A percentile compares a stretch with the other conserved stretches of the same genome.
Conservation (phyloP, 53 echinoderm and acorn worm species). For the Astropecten irregularis region DNA sequence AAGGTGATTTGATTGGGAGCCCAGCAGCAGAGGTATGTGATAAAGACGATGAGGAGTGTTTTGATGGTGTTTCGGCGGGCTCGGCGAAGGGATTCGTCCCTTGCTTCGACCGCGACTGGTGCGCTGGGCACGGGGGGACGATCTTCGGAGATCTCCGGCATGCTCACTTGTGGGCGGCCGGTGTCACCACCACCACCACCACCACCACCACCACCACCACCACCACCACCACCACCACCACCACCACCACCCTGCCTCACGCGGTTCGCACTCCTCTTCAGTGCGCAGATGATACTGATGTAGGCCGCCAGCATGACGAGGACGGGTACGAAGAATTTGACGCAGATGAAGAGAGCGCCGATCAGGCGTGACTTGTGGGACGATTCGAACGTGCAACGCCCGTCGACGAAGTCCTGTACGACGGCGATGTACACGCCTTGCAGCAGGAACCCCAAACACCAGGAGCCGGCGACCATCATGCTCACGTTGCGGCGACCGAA, state of each 20-base stretch:
- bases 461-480: conserved; percentile 25
- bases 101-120: too few relatives aligned
- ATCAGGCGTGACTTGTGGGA: background rate
- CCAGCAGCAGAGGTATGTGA: conserved; percentile 57
- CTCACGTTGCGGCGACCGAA: conserved; percentile 37
- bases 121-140: too few relatives aligned
- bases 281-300: conserved; percentile 49
- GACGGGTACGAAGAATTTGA: conserved; percentile 78
- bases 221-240: too few relatives aligned
- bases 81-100: background rate
- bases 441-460: background rate
- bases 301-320: conserved; percentile 75
- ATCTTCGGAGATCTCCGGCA: too few relatives aligned
- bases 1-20: conserved; percentile 52
- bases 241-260: too few relatives aligned
- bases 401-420: conserved; percentile 17
- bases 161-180: background rate
- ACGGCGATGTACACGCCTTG: conserved; percentile 63
- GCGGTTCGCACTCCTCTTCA: conserved; percentile 49
- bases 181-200: background rate
- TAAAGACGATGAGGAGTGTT: conserved; percentile 52
- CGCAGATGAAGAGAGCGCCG: conserved; percentile 63
- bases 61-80: conserved; percentile 62
- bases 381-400: background rate
- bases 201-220: background rate